Evolutionary conservation across 1,140 invertebrate genomes (phyloP), one percentile per base, ranked within the genome.

Genomic region (Mizuhopecten yessoensis): DNA sequence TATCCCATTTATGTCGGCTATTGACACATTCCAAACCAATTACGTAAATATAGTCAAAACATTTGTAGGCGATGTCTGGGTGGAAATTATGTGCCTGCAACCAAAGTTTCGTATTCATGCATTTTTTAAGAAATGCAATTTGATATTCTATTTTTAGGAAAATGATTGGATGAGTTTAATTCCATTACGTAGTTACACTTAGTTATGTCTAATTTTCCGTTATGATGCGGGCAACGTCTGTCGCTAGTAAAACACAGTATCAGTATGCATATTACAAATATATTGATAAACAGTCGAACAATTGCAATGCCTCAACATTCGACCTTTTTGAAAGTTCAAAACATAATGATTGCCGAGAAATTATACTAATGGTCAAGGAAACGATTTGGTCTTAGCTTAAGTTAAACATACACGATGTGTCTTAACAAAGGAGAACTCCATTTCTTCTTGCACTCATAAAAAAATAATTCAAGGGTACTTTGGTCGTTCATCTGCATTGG

Each of bases 81-180:
- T 75, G 57, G 17, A 75, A 75, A 75, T n/a, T 75, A n/a, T 29
- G 3, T 75, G 57, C 57, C 23, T 39, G 36, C 5, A 13, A 29
- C 57, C 23, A 7, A 75, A 75, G 5, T 75, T 75, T 29, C 29
- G 23, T 29, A 17, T 17, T 75, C 36, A 75, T 75, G 57, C 57
- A 75, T 75, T 75, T 75, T 75, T 29, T n/a, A 75, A 75, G 57
- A 75, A 75, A 75, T 75, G n/a, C n/a, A 75, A 75, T 75, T n/a
- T 75, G 57, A 75, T 75, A 75, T 75, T 75, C 57, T 75, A 75
- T 75, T 75, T 75, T 75, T 5, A 75, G 57, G 36, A 39, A 39
- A 7, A 39, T 39, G 36, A 39, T 39, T 39, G 13, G 36, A 13
- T 39, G 36, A 75, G 57, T 23, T 29, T 75, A 75, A 75, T 75